These are phyloP conservation scores for Lutjanus erythropterus DNA, from an alignment of 2,113 vertebrate genomes.

Conservation along the genomic window DNA sequence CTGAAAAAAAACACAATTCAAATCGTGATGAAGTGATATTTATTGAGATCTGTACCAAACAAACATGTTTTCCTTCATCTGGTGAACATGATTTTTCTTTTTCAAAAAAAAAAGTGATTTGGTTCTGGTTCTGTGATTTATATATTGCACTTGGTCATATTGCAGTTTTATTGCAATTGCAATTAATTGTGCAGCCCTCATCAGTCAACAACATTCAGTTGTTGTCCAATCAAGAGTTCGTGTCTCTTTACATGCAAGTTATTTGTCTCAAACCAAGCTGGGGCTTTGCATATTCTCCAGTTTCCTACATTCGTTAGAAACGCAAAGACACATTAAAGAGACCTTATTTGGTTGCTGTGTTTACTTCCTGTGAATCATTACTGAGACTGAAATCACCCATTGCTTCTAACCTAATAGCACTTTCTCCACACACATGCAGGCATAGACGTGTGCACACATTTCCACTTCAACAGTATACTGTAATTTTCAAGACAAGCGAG, in stretches of 20 bases:
- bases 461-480: neutral
- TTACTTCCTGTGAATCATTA: conserved; percentile 4
- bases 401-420: neutral
- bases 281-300: neutral
- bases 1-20: too few species aligned
- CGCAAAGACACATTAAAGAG: neutral
- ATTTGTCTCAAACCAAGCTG: neutral
- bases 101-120: too few species aligned
- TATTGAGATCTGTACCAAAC: too few species aligned
- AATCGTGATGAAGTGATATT: too few species aligned
- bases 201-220: neutral
- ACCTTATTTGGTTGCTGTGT: neutral
- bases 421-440: neutral
- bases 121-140: too few species aligned
- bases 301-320: neutral
- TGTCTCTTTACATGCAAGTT: neutral
- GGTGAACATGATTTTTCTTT: too few species aligned
- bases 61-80: too few species aligned
- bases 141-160: too few species aligned
- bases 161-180: too few species aligned
- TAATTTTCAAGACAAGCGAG: conserved; percentile 20
- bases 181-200: too few species aligned
- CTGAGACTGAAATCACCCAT: neutral
- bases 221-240: neutral
- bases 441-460: neutral